These are phyloP conservation scores for Ophion ventricosus DNA, from an alignment of 2,888 invertebrate genomes.

Conservation along the genomic window DNA sequence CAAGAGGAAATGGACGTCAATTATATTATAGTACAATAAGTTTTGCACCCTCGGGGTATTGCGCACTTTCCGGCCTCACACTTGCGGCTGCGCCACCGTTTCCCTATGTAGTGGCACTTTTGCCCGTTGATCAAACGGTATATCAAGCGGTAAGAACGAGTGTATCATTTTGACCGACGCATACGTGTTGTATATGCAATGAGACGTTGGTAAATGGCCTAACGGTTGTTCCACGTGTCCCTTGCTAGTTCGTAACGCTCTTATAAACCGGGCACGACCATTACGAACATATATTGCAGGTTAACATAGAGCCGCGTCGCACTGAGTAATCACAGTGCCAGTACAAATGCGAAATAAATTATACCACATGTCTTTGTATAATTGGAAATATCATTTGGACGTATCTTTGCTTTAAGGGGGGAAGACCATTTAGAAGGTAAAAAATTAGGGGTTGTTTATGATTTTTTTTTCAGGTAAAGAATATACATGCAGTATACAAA, in stretches of 20 bases:
- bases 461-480: no score
- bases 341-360: background rate
- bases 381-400: no score
- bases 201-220: slow-evolving; percentile 31
- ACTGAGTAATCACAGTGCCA: slow-evolving; percentile 9
- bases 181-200: slow-evolving; percentile 28
- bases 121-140: slow-evolving; percentile 39
- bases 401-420: no score
- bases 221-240: slow-evolving; percentile 52
- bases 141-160: slow-evolving; percentile 17
- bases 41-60: slow-evolving; percentile 36
- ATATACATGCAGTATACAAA: no score
- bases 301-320: background rate
- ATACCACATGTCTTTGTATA: background rate
- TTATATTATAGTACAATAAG: slow-evolving; percentile 33
- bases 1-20: slow-evolving; percentile 50
- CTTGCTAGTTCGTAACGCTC: slow-evolving; percentile 1
- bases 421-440: no score
- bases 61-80: slow-evolving; percentile 26
- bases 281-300: slow-evolving; percentile 1
- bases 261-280: slow-evolving; percentile 20
- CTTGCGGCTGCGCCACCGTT: background rate
- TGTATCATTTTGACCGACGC: slow-evolving; percentile 24
- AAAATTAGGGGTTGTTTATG: no score
- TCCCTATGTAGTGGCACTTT: background rate